Conservation (phyloP, 1,140 invertebrate species). For the Bombus difficillimus region DNA sequence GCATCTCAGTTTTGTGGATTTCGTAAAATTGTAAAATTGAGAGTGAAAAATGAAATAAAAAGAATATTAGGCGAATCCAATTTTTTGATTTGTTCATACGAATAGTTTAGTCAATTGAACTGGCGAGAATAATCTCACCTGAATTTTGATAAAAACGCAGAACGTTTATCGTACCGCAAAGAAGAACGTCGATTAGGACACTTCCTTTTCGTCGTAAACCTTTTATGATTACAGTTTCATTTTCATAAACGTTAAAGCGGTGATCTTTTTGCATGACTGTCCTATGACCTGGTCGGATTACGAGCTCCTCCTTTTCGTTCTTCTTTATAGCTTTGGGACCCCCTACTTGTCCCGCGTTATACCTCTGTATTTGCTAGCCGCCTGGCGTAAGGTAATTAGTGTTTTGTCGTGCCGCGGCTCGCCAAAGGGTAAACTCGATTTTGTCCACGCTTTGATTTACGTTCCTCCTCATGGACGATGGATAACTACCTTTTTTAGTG, state of each 20-base stretch:
- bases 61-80: no score
- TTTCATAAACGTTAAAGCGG: conserved; percentile 82
- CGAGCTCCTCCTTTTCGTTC: conserved; percentile 19
- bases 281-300: conserved; percentile 49
- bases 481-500: not conserved
- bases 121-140: not conserved
- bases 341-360: conserved; percentile 46
- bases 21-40: not conserved
- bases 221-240: conserved; percentile 83
- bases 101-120: no score
- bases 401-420: conserved; percentile 69
- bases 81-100: no score
- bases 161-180: not conserved
- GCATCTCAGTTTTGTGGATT: not conserved
- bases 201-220: conserved; percentile 72
- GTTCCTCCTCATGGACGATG: conserved; percentile 38
- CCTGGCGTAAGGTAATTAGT: conserved; percentile 80
- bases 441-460: conserved; percentile 57
- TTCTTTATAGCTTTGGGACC: conserved; percentile 30
- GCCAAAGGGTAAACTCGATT: conserved; percentile 45
- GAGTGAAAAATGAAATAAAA: no score
- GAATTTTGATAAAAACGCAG: conserved; percentile 27
- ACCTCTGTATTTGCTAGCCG: conserved; percentile 58
- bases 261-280: conserved; percentile 74
- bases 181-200: conserved; percentile 3